Conservation (phyloP, 2,113 vertebrate genomes). For the Climacteris rufus region DNA sequence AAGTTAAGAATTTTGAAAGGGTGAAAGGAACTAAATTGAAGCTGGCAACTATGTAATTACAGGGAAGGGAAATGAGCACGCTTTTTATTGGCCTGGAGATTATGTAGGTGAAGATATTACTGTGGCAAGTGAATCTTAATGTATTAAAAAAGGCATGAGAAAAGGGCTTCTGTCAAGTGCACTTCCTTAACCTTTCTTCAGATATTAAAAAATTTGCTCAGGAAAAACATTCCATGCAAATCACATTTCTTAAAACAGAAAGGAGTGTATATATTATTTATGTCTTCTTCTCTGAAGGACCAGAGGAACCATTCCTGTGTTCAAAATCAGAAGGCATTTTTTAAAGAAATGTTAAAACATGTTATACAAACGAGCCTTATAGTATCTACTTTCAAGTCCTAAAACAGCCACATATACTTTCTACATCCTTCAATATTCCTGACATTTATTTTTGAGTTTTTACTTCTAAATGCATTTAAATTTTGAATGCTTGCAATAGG, state of each 20-base stretch:
- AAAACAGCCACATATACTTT: neutral
- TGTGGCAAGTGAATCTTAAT: neutral
- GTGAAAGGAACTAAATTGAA: slow-evolving; percentile 20
- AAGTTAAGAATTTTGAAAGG: neutral
- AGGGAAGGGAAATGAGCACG: neutral
- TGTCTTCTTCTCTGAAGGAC: neutral
- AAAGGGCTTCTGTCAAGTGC: neutral
- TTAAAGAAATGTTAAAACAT: neutral
- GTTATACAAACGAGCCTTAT: neutral
- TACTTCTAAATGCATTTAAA: neutral
- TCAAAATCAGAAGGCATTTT: neutral
- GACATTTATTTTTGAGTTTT: neutral
- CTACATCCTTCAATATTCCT: neutral
- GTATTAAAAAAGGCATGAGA: neutral
- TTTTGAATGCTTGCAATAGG: accelerated
- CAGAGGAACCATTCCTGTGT: neutral
- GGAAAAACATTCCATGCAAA: neutral
- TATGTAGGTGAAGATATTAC: neutral
- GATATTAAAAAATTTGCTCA: neutral
- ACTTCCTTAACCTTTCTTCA: neutral
- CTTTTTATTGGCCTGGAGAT: slow-evolving; percentile 8
- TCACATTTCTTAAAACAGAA: neutral
- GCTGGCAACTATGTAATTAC: slow-evolving; percentile 5
- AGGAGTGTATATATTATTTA: neutral
- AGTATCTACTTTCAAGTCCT: neutral